Evolutionary conservation across 2,888 invertebrate species (phyloP), one percentile per base, ranked within the genome.

Genomic region (Drosophila parthenogenetica): DNA sequence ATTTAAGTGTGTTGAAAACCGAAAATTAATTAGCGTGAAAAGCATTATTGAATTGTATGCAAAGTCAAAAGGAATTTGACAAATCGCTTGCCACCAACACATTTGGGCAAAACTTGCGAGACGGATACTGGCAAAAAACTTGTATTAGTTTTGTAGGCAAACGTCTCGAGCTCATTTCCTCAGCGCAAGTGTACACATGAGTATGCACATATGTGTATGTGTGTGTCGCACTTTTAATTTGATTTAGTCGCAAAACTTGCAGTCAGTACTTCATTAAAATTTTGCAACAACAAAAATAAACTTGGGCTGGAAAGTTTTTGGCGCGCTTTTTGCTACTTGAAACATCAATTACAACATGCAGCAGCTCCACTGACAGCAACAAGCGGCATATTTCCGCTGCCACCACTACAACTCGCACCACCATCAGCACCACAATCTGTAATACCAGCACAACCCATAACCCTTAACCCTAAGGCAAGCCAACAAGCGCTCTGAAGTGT

Each of bases 11-110:
- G 69, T 64, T 65, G 54, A 48, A 72, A 78, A 61, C 88, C 77
- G 65, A 76, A 83, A 91, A 91, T 90, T 91, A 91, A 90, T 90
- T 91, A 90, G 90, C 90, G 90, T 90, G 83, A 91, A 90, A 91
- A 90, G 81, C 75, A 73, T 90, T 87, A 87, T 88, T 82, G 78
- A 89, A 87, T 79, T 68, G 22, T 45, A 40, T 45, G 69, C 64
- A 59, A 69, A 60, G 66, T 45, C 59, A 82, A 77, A 82, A 73
- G 53, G 55, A 66, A 67, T 70, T 73, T 69, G 67, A 74, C 75
- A 76, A 78, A 76, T 60, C 64, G 58, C 25, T 55, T 43, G 29
- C 54, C 37, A 25, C 11, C 32, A 25, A 7, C 32, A 14, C 29
- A 29, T 50, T 64, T 51, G 60, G 49, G 43, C 60, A 35, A 35